phyloP scores from a whole-genome alignment of 2,113 vertebrate species.

The Cyphomyrus plagiostoma region DNA sequence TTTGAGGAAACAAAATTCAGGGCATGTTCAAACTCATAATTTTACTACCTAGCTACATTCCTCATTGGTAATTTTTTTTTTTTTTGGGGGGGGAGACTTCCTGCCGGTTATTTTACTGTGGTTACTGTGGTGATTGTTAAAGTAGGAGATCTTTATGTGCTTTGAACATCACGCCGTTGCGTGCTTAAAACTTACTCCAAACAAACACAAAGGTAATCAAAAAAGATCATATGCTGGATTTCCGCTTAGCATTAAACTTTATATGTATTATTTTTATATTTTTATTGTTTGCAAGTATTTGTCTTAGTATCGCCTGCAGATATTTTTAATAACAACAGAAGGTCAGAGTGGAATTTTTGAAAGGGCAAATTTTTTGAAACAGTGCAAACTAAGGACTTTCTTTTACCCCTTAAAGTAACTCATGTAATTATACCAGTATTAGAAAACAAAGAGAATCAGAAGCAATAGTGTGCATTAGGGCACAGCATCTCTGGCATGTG shows the following conservation, averaged over 20 bases:
- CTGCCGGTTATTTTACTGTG: neutral
- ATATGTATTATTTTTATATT: neutral
- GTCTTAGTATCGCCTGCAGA: neutral
- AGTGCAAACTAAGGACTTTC: neutral
- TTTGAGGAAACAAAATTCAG: neutral
- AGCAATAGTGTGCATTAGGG: neutral
- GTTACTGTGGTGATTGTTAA: neutral
- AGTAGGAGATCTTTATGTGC: neutral
- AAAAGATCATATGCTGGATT: neutral
- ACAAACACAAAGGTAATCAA: neutral
- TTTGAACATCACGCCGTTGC: neutral
- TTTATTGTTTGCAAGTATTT: neutral
- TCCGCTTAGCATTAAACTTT: neutral
- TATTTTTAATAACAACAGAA: neutral
- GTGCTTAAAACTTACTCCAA: neutral
- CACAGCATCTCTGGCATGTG: neutral
- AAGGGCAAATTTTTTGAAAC: neutral
- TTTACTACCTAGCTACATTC: neutral
- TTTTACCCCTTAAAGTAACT: neutral
- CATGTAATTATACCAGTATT: neutral
- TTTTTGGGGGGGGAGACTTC: too few species aligned
- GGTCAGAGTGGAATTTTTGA: neutral
- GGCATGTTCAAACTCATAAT: neutral
- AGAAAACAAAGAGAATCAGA: neutral
- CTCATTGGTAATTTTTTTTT: neutral